Conservation (phyloP, 2,888 invertebrate genomes). For the Arge pagana region DNA sequence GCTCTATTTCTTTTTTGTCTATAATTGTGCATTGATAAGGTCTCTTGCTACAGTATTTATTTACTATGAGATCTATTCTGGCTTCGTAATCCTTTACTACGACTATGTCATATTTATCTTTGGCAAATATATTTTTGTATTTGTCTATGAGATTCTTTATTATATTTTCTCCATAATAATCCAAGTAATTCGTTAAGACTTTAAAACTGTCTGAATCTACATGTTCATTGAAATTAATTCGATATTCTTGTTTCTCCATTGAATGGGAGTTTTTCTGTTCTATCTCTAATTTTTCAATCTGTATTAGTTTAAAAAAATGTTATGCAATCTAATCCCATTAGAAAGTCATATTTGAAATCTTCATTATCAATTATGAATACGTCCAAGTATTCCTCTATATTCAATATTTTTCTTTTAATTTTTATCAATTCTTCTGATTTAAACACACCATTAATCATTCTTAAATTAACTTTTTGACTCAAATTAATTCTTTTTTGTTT, state of each 20-base stretch:
- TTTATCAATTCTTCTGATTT: conserved; percentile 25
- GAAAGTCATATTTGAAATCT: conserved; percentile 28
- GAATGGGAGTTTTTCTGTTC: conserved; percentile 21
- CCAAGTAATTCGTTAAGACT: conserved; percentile 24
- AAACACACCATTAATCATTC: conserved; percentile 30
- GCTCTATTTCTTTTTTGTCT: conserved; percentile 29
- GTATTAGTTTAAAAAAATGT: conserved; percentile 17
- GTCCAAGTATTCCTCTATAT: conserved; percentile 20
- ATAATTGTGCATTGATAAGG: conserved; percentile 23
- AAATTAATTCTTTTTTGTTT: conserved; percentile 27
- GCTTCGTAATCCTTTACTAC: conserved; percentile 29
- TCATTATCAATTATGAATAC: conserved; percentile 22
- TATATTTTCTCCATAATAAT: conserved; percentile 19
- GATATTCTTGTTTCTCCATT: neutral
- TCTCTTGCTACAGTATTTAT: conserved; percentile 19
- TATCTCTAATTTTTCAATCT: conserved; percentile 14
- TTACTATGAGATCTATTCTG: conserved; percentile 26
- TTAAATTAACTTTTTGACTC: conserved; percentile 24
- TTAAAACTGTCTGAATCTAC: conserved; percentile 13
- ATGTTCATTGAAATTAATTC: conserved; percentile 9
- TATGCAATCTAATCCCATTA: conserved; percentile 31
- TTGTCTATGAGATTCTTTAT: conserved; percentile 26
- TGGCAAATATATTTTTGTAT: conserved; percentile 29
- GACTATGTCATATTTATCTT: conserved; percentile 22
- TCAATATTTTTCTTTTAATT: conserved; percentile 28